Evolutionary conservation across 2,888 invertebrate species (phyloP).

Genomic region (Rambutsinella grinnellia): DNA sequence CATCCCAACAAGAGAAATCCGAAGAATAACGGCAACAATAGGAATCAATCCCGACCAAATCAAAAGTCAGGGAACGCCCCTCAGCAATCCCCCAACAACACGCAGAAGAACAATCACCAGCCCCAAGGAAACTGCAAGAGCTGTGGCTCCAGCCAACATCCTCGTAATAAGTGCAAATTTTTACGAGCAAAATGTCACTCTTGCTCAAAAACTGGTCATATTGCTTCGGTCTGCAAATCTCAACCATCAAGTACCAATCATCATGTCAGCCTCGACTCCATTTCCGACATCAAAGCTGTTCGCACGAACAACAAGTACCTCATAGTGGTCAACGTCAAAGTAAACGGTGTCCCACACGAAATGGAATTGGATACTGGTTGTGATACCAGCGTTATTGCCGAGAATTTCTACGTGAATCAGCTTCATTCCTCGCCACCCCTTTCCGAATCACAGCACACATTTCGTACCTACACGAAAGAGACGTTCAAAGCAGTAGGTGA

Average conservation of each 20-base stretch:
- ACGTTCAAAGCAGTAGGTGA: conserved; percentile 25
- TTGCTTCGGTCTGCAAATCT: neutral
- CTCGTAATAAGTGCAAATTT: conserved; percentile 15
- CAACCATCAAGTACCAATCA: neutral
- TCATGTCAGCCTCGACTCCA: too few species aligned
- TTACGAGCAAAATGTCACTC: conserved; percentile 18
- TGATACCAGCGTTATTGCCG: conserved; percentile 21
- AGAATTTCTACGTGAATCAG: conserved; percentile 7
- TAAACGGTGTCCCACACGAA: neutral
- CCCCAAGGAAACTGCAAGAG: neutral
- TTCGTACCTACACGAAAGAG: conserved; percentile 23
- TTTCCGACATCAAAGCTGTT: too few species aligned
- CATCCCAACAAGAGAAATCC: neutral
- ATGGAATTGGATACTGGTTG: conserved; percentile 53
- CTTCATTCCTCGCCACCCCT: neutral
- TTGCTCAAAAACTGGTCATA: conserved; percentile 48
- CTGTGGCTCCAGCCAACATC: conserved; percentile 19
- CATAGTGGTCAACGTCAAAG: neutral
- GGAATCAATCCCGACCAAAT: neutral
- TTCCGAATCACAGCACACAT: neutral
- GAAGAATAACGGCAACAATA: neutral
- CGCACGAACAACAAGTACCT: neutral
- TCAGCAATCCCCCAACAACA: neutral
- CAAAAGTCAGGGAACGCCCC: neutral
- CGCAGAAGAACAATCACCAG: neutral